Evolutionary conservation across 2,797 vertebrate species (phyloP).

Genomic region (Amphiprion clarkii): DNA sequence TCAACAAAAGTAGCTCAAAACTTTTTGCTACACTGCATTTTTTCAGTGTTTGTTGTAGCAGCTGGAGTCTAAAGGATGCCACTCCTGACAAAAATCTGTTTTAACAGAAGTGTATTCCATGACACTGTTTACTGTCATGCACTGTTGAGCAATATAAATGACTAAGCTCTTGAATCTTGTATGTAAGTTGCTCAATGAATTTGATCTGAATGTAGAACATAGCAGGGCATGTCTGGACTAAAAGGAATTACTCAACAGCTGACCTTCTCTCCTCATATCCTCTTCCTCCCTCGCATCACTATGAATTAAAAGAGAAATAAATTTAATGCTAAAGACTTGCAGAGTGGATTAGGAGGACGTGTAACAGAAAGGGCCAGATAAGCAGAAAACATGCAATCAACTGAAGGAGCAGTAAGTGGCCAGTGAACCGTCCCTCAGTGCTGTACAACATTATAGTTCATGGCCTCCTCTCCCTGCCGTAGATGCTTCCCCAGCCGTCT

Average conservation of each 20-base stretch:
- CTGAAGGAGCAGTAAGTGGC: conserved; percentile 43
- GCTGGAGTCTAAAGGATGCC: not conserved
- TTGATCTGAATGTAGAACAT: conserved; percentile 18
- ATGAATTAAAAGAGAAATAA: conserved; percentile 35
- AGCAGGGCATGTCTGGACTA: conserved; percentile 28
- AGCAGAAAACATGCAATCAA: conserved; percentile 47
- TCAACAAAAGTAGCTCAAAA: not conserved
- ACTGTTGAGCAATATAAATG: conserved; percentile 23
- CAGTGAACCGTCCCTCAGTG: conserved; percentile 47
- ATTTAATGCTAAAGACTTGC: conserved; percentile 19
- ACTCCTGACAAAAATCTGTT: not conserved
- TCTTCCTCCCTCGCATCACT: conserved; percentile 18
- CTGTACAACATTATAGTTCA: conserved; percentile 61
- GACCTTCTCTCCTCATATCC: conserved; percentile 19
- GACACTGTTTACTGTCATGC: not conserved
- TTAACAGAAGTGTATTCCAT: conserved; percentile 13
- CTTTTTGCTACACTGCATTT: conserved; percentile 2
- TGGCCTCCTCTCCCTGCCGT: conserved; percentile 42
- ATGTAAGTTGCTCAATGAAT: conserved; percentile 10
- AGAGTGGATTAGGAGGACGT: conserved; percentile 9
- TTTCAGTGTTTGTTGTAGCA: not conserved
- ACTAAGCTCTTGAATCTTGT: conserved; percentile 6
- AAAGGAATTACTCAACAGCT: conserved; percentile 36
- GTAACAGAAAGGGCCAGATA: conserved; percentile 33
- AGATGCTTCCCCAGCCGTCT: conserved; percentile 55